A percentile compares a stretch with the other conserved stretches of the same genome.
Evolutionary conservation across 2,797 vertebrate species (phyloP).

Genomic region (Tragopan temminckii): DNA sequence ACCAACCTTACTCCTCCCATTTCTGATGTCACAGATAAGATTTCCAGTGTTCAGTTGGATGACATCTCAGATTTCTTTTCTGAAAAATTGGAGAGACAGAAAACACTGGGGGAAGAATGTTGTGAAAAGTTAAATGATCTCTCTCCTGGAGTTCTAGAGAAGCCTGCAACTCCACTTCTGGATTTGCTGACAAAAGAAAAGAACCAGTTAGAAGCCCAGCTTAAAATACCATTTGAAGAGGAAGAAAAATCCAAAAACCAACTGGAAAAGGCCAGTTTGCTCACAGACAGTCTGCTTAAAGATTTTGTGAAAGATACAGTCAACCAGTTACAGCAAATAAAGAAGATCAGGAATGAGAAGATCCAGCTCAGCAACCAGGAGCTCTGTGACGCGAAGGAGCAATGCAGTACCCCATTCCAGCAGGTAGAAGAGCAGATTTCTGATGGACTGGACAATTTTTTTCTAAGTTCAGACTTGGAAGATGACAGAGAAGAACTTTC

Average conservation of each 20-base stretch:
- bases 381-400: constrained; percentile 72
- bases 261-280: constrained; percentile 78
- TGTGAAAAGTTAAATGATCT: constrained; percentile 72
- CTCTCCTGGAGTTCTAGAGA: constrained; percentile 50
- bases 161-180: constrained; percentile 80
- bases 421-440: constrained; percentile 72
- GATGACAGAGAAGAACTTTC: constrained; percentile 86
- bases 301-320: constrained; percentile 90
- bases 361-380: constrained; percentile 85
- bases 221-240: constrained; percentile 71
- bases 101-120: constrained; percentile 65
- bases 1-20: constrained; percentile 12
- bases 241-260: constrained; percentile 72
- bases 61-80: constrained; percentile 68
- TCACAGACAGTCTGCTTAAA: constrained; percentile 89
- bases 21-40: constrained; percentile 48
- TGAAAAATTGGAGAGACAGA: constrained; percentile 76
- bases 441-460: constrained; percentile 81
- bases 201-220: constrained; percentile 77
- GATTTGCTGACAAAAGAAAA: constrained; percentile 84
- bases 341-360: constrained; percentile 89
- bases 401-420: neutral
- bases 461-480: constrained; percentile 87
- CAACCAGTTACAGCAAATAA: constrained; percentile 88
- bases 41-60: constrained; percentile 35